These are phyloP conservation scores for Ochlodes sylvanus DNA, from an alignment of 2,888 invertebrate species.

Conservation along the genomic window DNA sequence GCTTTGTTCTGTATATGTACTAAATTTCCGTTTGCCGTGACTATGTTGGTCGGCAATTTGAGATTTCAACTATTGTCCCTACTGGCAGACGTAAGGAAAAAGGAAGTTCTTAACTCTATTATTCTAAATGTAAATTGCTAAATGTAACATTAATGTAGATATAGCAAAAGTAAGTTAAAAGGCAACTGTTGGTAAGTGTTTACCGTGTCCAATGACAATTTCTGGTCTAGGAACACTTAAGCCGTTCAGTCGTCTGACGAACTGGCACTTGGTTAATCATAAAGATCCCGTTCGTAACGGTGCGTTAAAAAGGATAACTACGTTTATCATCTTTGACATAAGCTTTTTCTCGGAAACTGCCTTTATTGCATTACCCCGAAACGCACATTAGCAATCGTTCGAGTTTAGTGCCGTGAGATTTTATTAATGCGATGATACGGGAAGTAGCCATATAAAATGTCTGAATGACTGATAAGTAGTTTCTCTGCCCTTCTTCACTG, in stretches of 20 bases:
- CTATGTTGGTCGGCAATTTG: too few relatives aligned
- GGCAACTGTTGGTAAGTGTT: slow-evolving; percentile 3
- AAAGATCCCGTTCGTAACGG: slow-evolving; percentile 23
- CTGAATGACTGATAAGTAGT: too few relatives aligned
- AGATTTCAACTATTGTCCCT: too few relatives aligned
- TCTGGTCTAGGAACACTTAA: slow-evolving; percentile 24
- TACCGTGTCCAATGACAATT: slow-evolving; percentile 17
- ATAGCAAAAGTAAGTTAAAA: not conserved
- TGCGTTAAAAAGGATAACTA: slow-evolving; percentile 45
- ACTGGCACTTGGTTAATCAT: slow-evolving; percentile 25
- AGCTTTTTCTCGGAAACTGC: slow-evolving; percentile 39
- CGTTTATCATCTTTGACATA: slow-evolving; percentile 58
- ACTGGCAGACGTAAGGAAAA: too few relatives aligned
- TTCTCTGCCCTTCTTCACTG: too few relatives aligned
- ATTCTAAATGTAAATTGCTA: too few relatives aligned
- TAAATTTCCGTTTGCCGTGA: too few relatives aligned
- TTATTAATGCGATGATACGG: not conserved
- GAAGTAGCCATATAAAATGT: too few relatives aligned
- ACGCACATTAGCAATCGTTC: slow-evolving; percentile 6
- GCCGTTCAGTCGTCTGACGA: slow-evolving; percentile 5
- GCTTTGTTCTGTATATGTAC: too few relatives aligned
- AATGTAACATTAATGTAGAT: too few relatives aligned
- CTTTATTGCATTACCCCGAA: slow-evolving; percentile 14
- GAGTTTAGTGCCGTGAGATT: slow-evolving; percentile 17
- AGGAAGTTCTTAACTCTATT: too few relatives aligned